phyloP scores from a whole-genome alignment of 2,888 invertebrate species.

The Heteropelma amictum region DNA sequence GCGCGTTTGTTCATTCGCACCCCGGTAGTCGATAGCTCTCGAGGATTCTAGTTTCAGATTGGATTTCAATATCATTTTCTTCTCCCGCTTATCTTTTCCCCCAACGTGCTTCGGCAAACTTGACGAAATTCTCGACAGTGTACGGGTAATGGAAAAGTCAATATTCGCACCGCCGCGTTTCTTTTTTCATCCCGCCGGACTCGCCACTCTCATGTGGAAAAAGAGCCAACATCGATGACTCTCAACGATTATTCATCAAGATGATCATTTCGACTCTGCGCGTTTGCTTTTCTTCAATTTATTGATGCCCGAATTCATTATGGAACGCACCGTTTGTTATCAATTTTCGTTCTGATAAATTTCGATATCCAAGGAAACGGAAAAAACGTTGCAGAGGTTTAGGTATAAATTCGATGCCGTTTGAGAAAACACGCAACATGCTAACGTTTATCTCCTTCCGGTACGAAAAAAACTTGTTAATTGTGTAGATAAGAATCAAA shows the following conservation, averaged over 20 bases:
- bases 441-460: slow-evolving; percentile 6
- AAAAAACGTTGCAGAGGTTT: not conserved
- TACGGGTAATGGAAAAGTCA: not conserved
- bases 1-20: too few relatives aligned
- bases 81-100: slow-evolving; percentile 8
- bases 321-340: slow-evolving; percentile 9
- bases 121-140: not conserved
- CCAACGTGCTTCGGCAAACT: slow-evolving; percentile 12
- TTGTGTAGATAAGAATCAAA: slow-evolving; percentile 29
- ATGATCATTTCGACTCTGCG: not conserved
- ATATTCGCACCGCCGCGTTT: not conserved
- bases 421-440: not conserved
- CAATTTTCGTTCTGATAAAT: slow-evolving; percentile 1
- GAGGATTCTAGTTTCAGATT: not conserved
- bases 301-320: slow-evolving; percentile 5
- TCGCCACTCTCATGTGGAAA: not conserved
- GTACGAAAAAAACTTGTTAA: slow-evolving; percentile 3
- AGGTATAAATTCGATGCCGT: not conserved
- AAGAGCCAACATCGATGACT: not conserved
- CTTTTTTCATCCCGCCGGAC: not conserved
- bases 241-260: not conserved
- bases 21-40: too few relatives aligned
- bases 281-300: not conserved
- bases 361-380: not conserved
- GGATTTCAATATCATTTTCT: not conserved